These are phyloP conservation scores for Noctua janthina DNA, from an alignment of 2,888 invertebrate species.

Conservation along the genomic window DNA sequence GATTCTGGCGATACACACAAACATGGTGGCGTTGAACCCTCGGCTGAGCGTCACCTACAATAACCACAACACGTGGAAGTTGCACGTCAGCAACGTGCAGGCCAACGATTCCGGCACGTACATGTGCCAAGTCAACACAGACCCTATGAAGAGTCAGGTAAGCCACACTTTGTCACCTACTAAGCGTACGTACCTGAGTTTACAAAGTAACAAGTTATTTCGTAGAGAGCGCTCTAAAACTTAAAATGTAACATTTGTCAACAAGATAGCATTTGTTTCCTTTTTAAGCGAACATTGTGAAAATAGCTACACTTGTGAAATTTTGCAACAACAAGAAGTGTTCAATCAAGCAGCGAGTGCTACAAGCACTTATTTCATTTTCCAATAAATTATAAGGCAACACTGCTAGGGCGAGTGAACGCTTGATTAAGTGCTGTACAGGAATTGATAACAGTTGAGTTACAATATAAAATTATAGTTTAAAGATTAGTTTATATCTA, in stretches of 20 bases:
- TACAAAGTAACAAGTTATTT: conserved; percentile 61
- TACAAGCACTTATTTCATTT: conserved; percentile 43
- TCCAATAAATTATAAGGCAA: conserved; percentile 44
- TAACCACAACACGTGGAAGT: conserved; percentile 98
- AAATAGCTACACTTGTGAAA: conserved; percentile 29
- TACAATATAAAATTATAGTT: background rate
- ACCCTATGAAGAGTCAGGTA: conserved; percentile 97
- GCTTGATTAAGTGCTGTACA: conserved; percentile 29
- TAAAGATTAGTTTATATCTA: background rate
- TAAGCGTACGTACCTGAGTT: conserved; percentile 31
- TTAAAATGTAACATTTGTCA: conserved; percentile 51
- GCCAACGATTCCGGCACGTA: conserved; percentile 97
- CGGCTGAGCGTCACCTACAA: conserved; percentile 97
- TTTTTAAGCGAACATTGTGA: conserved; percentile 38
- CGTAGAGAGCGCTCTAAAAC: conserved; percentile 47
- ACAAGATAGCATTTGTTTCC: conserved; percentile 58
- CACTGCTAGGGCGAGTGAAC: conserved; percentile 19
- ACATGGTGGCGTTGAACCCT: conserved; percentile 96
- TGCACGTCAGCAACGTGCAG: conserved; percentile 97
- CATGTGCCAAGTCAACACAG: conserved; percentile 98
- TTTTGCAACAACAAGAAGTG: conserved; percentile 40
- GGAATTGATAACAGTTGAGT: conserved; percentile 36
- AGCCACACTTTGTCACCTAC: conserved; percentile 56
- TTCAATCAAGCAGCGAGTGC: conserved; percentile 48
- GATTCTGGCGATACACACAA: conserved; percentile 96